These are phyloP conservation scores for Equus przewalskii DNA, from an alignment of 2,113 vertebrate species.

Conservation along the genomic window DNA sequence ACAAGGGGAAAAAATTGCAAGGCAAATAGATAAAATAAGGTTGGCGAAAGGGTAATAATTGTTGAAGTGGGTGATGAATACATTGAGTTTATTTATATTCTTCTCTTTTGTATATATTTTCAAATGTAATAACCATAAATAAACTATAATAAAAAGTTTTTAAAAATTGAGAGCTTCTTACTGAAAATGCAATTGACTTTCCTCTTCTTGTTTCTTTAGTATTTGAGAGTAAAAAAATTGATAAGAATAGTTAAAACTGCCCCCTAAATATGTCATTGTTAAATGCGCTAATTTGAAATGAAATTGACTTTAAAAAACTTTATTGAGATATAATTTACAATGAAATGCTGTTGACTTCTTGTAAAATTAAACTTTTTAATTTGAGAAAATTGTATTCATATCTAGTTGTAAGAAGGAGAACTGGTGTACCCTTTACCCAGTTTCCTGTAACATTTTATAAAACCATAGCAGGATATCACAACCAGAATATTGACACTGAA, in stretches of 20 bases:
- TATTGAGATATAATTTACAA: background rate
- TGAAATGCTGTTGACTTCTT: background rate
- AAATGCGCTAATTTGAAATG: background rate
- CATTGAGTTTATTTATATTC: background rate
- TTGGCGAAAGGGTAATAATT: background rate
- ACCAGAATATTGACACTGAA: background rate
- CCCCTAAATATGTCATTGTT: background rate
- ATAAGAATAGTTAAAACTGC: background rate
- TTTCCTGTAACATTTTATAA: background rate
- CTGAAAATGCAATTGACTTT: background rate
- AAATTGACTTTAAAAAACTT: background rate
- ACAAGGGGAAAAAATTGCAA: background rate
- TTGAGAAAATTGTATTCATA: background rate
- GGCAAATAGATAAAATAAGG: background rate
- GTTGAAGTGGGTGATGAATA: background rate
- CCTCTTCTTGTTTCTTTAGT: background rate
- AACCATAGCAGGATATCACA: background rate
- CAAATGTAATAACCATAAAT: background rate
- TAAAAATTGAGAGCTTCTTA: background rate
- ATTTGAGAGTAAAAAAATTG: background rate
- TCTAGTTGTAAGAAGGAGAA: background rate
- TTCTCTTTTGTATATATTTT: background rate
- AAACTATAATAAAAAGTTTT: background rate
- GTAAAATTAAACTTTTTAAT: slow-evolving; percentile 33
- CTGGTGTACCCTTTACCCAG: background rate